These are phyloP conservation scores for Cheirogaleus major DNA, from an alignment of 2,797 vertebrate species.

Conservation along the genomic window DNA sequence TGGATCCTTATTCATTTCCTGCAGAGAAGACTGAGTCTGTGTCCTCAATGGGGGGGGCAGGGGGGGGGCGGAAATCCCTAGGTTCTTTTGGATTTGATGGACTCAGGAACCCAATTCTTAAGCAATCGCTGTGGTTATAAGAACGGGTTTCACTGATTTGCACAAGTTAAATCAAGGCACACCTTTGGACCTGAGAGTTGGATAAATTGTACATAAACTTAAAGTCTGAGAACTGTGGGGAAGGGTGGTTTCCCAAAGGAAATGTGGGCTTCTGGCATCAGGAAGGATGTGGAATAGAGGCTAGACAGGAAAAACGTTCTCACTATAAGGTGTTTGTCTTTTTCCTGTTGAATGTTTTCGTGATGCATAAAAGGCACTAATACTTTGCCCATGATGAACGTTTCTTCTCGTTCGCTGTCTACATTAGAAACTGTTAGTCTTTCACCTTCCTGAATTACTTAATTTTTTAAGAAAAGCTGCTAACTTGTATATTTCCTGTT, in stretches of 20 bases:
- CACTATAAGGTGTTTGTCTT: neutral
- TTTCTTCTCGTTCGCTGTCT: neutral
- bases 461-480: neutral
- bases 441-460: neutral
- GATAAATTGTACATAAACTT: neutral
- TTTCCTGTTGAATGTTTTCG: neutral
- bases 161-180: neutral
- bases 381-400: neutral
- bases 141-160: neutral
- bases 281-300: neutral
- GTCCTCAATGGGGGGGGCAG: fast-evolving
- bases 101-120: neutral
- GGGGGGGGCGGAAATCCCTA: neutral
- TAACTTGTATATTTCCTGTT: slow-evolving; percentile 6
- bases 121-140: neutral
- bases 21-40: neutral
- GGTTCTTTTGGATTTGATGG: neutral
- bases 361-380: neutral
- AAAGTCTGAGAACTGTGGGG: neutral
- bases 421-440: neutral
- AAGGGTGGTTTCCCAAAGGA: neutral
- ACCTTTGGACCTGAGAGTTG: neutral
- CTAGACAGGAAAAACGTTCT: neutral
- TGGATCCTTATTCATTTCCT: neutral
- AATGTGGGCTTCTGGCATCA: neutral